phyloP scores from a whole-genome alignment of 2,888 invertebrate genomes.

The Dynastes grantii region DNA sequence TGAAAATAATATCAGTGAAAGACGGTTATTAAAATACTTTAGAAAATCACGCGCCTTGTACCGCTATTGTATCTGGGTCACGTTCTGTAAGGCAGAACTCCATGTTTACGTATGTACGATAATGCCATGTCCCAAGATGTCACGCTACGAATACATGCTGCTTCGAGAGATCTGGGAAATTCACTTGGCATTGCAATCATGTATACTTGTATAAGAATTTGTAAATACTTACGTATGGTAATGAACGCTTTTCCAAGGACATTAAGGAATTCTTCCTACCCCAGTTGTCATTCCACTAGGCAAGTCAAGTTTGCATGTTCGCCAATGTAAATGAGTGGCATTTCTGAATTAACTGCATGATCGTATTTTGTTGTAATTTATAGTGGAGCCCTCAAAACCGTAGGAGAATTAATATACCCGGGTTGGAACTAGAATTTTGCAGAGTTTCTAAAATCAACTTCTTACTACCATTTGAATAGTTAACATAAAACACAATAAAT shows the following conservation, averaged over 20 bases:
- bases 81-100: not conserved
- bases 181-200: not conserved
- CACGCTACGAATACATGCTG: not conserved
- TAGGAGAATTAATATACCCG: not conserved
- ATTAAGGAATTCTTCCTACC: not conserved
- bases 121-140: not conserved
- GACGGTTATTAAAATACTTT: no score
- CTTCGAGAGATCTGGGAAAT: not conserved
- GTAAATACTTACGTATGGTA: not conserved
- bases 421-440: not conserved
- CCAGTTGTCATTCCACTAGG: not conserved
- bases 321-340: conserved; percentile 13
- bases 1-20: no score
- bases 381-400: not conserved
- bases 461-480: no score
- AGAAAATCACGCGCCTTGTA: no score
- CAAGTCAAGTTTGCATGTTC: conserved; percentile 18
- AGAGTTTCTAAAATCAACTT: not conserved
- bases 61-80: not conserved
- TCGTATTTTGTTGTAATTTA: conserved; percentile 8
- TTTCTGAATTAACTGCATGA: conserved; percentile 17
- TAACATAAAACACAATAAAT: no score
- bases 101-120: not conserved
- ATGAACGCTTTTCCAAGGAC: not conserved
- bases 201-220: not conserved